Base-by-base conservation (phyloP, 2,113 vertebrate genomes). In the Leptobrachium ailaonicum region DNA sequence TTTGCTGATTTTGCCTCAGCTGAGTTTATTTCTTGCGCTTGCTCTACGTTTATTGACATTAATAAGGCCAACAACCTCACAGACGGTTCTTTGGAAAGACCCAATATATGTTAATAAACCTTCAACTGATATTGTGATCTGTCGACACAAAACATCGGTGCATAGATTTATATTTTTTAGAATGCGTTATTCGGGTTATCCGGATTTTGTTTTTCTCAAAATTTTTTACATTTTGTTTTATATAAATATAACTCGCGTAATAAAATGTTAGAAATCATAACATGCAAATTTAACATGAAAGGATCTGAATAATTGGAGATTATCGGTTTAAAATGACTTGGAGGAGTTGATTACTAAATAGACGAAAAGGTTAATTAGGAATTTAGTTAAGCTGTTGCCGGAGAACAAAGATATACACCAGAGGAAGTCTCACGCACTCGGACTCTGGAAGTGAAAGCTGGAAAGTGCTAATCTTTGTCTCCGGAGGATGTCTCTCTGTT, bases 271-370 rank as follows among this genome's bases (percentile, higher is more conserved):
- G 20, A 32, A 32, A 54, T 9, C 41, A 40, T 60, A 72, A 44
- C 6, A 43, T 60, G 71, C 71, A 64, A 64, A 5, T 2, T 10
- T 64, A 3, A 5, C 32, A 67, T 80, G 63, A 2, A 41, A 73
- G 71, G 41, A 74, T 44, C 13, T 42, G 70, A 80, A 80, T 74
- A 73, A 80, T 80, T 80, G 60, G 45, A 79, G 77, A 79, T 79
- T 68, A 73, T 45, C 53, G 66, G 69, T 79, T 79, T 66, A 50
- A 45, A 43, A 80, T 80, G 43, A 45, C 60, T 73, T 73, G 43
- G 45, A 73, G 63, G 71, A 56, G 45, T 47, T 73, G 77, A 80
- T 66, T 66, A 71, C 60, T 56, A 66, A 73, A 73, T 73, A 14
- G 69, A 2, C 12, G 43, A 75, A 80, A 47, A 82, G 0, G 14